Evolutionary conservation across 2,797 vertebrate genomes (phyloP).

Genomic region (Basileuterus tristriatus): DNA sequence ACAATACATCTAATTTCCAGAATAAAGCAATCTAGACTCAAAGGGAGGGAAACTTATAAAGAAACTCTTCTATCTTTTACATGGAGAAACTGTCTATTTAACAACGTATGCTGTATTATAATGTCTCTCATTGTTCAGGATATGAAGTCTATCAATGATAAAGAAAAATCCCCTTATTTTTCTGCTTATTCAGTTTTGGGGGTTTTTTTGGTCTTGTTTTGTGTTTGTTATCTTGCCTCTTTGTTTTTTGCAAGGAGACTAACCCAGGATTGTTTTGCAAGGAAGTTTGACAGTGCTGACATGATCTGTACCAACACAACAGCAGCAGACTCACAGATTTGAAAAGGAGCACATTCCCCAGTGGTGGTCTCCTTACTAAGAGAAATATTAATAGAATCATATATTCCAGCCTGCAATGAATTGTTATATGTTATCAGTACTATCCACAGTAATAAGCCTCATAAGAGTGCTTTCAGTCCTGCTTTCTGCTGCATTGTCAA

Average conservation of each 20-base stretch:
- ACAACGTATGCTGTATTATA: neutral
- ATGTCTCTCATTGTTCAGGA: neutral
- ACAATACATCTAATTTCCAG: neutral
- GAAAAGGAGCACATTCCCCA: neutral
- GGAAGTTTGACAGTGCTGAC: neutral
- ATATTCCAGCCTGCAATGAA: neutral
- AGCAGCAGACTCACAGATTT: neutral
- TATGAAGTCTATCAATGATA: neutral
- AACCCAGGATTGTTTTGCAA: neutral
- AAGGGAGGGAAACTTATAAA: neutral
- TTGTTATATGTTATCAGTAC: neutral
- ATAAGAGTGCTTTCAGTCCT: neutral
- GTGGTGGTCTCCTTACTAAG: neutral
- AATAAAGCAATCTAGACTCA: neutral
- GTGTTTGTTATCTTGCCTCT: neutral
- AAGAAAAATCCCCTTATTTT: neutral
- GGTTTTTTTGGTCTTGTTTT: neutral
- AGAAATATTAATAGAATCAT: neutral
- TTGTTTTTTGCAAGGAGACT: neutral
- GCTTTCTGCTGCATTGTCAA: neutral
- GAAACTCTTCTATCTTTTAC: neutral
- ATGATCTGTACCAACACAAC: neutral
- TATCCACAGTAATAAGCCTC: neutral
- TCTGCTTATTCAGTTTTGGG: neutral
- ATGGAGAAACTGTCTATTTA: neutral